Evolutionary conservation across 2,797 vertebrate genomes (phyloP).

Genomic region (Tauraco hartlaubi): DNA sequence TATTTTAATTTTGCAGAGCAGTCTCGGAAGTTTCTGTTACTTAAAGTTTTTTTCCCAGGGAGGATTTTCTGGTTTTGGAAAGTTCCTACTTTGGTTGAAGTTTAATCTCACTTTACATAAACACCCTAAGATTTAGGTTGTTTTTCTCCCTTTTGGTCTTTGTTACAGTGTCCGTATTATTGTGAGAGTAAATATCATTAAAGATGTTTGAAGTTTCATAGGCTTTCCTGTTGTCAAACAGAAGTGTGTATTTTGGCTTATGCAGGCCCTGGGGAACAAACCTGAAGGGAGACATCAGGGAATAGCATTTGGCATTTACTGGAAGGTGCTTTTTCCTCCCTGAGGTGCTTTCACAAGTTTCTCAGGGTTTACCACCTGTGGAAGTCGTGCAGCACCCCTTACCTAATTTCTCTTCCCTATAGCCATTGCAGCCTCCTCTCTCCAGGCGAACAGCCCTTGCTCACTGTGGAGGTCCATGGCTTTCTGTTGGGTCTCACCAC

Average conservation of each 20-base stretch:
- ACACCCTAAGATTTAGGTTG: neutral
- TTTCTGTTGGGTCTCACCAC: neutral
- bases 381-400: neutral
- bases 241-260: neutral
- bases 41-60: neutral
- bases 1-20: neutral
- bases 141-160: neutral
- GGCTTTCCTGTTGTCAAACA: neutral
- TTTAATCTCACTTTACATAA: neutral
- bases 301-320: neutral
- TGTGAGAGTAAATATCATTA: neutral
- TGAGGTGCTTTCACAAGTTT: neutral
- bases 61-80: neutral
- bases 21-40: neutral
- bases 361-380: neutral
- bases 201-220: neutral
- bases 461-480: rapidly evolving
- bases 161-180: neutral
- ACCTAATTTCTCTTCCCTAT: neutral
- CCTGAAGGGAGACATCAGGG: neutral
- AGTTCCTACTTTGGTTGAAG: neutral
- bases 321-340: neutral
- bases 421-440: neutral
- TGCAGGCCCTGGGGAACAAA: neutral
- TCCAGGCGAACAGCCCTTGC: neutral